phyloP scores from a whole-genome alignment of 2,888 invertebrate species.

The Heliconius sara region DNA sequence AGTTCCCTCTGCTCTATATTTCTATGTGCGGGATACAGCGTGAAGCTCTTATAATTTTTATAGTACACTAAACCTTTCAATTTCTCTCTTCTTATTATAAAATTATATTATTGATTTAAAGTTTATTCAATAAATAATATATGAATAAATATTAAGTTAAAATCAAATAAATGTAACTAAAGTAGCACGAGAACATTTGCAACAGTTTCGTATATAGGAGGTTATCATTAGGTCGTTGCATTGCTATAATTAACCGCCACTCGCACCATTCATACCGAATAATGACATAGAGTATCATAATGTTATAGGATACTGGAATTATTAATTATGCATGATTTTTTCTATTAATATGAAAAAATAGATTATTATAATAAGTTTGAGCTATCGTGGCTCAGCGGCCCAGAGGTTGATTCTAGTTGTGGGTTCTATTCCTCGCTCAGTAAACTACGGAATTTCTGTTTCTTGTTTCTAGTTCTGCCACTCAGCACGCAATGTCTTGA shows the following conservation, averaged over 20 bases:
- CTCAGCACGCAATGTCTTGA: not conserved
- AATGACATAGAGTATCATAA: slow-evolving; percentile 41
- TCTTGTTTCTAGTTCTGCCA: no score
- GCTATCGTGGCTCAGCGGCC: not conserved
- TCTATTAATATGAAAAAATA: not conserved
- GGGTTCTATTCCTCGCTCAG: not conserved
- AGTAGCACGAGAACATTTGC: slow-evolving; percentile 29
- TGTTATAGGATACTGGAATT: not conserved
- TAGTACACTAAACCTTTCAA: no score
- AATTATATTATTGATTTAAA: not conserved
- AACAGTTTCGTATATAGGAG: slow-evolving; percentile 50
- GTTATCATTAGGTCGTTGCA: slow-evolving; percentile 63
- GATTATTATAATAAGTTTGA: not conserved
- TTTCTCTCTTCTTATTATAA: no score
- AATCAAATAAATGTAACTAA: slow-evolving; percentile 24
- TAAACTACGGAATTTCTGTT: not conserved
- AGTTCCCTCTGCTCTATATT: no score
- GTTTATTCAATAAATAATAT: not conserved
- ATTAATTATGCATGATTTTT: no score
- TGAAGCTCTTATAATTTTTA: no score
- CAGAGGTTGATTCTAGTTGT: not conserved
- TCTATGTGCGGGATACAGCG: no score
- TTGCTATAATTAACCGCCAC: slow-evolving; percentile 66
- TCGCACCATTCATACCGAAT: slow-evolving; percentile 61
- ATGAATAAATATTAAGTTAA: not conserved